A percentile compares a stretch with the other conserved stretches of the same genome.
Conservation (phyloP, 1,140 invertebrate species). For the Dendrolimus punctatus region DNA sequence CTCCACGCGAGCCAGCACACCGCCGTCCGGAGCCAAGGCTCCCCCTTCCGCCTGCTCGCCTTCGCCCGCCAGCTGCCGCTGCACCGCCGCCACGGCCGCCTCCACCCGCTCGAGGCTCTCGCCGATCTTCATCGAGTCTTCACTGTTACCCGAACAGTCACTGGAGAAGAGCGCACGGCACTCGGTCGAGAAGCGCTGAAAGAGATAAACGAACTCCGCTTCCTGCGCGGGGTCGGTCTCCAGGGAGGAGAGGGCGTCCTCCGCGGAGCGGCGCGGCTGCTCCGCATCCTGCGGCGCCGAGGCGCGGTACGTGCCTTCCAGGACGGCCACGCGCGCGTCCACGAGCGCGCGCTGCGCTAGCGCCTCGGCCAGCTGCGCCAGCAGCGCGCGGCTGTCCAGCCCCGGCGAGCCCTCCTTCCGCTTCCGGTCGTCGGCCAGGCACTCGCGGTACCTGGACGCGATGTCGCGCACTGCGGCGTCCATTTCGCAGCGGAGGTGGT, state of each 20-base stretch:
- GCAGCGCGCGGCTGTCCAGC: constrained; percentile 70
- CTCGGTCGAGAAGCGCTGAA: constrained; percentile 74
- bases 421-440: constrained; percentile 63
- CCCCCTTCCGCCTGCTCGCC: constrained; percentile 10
- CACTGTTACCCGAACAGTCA: constrained; percentile 71
- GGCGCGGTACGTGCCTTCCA: constrained; percentile 69
- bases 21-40: constrained; percentile 12
- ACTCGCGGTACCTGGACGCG: constrained; percentile 76
- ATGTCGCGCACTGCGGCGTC: constrained; percentile 78
- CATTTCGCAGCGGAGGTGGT: constrained; percentile 78
- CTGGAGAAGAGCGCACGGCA: constrained; percentile 71
- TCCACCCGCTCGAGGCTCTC: constrained; percentile 65
- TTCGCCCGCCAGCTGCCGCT: constrained; percentile 38
- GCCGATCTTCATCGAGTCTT: constrained; percentile 69
- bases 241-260: constrained; percentile 59
- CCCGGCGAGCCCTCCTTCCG: constrained; percentile 56
- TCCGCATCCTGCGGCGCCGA: constrained; percentile 29
- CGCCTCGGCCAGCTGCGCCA: constrained; percentile 81
- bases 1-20: constrained; percentile 45
- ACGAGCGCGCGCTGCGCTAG: constrained; percentile 84
- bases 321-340: constrained; percentile 78
- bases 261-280: constrained; percentile 20
- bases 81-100: constrained; percentile 54
- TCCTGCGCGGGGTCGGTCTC: constrained; percentile 67
- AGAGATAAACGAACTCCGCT: constrained; percentile 76